Conservation (phyloP, 1,140 invertebrate genomes). For the Drosophila nikananu region DNA sequence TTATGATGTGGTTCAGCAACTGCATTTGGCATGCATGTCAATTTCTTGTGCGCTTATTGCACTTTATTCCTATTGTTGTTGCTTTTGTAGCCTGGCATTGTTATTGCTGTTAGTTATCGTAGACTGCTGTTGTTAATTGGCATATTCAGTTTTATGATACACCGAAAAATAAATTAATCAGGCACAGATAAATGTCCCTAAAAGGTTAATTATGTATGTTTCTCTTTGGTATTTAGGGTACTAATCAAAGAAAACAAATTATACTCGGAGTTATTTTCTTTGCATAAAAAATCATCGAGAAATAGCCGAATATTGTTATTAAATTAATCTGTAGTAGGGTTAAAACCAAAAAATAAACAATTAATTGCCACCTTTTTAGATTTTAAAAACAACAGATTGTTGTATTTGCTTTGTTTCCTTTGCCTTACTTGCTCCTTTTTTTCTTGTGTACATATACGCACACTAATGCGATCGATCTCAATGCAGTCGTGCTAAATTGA, state of each 20-base stretch:
- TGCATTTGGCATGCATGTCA: constrained; percentile 60
- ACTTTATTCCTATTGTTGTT: constrained; percentile 35
- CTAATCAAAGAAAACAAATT: neutral
- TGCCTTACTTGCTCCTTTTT: neutral
- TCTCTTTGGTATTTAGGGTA: neutral
- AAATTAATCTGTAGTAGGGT: neutral
- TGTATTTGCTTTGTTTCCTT: neutral
- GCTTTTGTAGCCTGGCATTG: constrained; percentile 17
- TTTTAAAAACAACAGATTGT: neutral
- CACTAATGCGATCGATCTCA: constrained; percentile 60
- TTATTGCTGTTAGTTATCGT: constrained; percentile 35
- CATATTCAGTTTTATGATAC: constrained; percentile 58
- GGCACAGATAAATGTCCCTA: neutral
- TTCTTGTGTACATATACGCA: constrained; percentile 22
- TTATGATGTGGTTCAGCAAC: constrained; percentile 60
- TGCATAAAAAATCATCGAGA: neutral
- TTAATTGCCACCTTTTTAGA: too few species aligned
- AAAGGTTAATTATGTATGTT: neutral
- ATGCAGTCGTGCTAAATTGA: constrained; percentile 77
- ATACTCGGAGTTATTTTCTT: neutral
- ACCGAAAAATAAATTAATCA: neutral
- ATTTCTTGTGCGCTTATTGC: constrained; percentile 49
- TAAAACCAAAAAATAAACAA: too few species aligned
- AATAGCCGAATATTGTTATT: neutral
- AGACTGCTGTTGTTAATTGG: constrained; percentile 63